phyloP scores from a whole-genome alignment of 2,113 vertebrate genomes.

The Neodon shergylaensis region DNA sequence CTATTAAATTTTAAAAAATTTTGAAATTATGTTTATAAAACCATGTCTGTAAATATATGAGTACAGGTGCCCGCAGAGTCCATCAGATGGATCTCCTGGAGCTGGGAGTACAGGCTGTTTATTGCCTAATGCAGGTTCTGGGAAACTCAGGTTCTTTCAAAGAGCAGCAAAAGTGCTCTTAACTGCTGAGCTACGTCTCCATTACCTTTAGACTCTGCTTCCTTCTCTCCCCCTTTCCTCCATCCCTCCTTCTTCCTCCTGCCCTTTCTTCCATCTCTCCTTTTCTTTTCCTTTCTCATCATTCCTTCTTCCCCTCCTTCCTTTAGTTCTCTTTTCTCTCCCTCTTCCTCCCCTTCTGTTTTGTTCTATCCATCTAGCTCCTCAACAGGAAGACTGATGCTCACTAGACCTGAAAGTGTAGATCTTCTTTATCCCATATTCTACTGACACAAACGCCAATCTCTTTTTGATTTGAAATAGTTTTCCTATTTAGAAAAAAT shows the following conservation, averaged over 20 bases:
- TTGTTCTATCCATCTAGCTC: neutral
- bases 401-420: too few species aligned
- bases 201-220: neutral
- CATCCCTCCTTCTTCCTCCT: neutral
- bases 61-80: too few species aligned
- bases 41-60: neutral
- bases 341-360: neutral
- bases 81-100: neutral
- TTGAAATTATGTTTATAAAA: neutral
- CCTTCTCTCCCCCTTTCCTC: neutral
- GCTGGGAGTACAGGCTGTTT: neutral
- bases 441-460: neutral
- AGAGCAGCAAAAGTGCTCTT: neutral
- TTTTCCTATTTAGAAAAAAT: neutral
- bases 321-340: neutral
- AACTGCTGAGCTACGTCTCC: neutral
- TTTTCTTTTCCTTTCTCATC: too few species aligned
- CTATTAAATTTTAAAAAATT: neutral
- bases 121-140: neutral
- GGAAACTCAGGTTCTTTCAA: neutral
- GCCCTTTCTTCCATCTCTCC: neutral
- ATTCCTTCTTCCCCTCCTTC: neutral
- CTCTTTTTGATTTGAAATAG: neutral
- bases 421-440: neutral
- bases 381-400: neutral